A percentile compares a stretch with the other conserved stretches of the same genome.
These are phyloP conservation scores for Pocillopora meandrina DNA, from an alignment of 92 coral and sea anemone genomes.

Conservation along the genomic window DNA sequence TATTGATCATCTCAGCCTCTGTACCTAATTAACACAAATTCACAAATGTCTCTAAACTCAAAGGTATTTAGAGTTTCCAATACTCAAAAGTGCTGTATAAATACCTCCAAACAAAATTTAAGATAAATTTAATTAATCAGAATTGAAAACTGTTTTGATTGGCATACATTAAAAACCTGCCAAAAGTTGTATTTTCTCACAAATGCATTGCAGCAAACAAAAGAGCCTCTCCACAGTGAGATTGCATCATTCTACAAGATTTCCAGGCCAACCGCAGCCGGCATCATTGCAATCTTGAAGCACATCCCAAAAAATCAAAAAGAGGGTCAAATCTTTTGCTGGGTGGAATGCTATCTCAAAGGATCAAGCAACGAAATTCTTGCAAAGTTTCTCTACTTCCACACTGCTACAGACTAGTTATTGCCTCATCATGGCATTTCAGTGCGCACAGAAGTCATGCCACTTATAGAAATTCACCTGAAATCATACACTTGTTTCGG, in stretches of 20 bases:
- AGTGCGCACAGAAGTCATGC: conserved; percentile 39
- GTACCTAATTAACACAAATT: no score
- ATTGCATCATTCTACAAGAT: conserved; percentile 44
- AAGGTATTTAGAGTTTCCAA: no score
- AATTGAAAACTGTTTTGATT: no score
- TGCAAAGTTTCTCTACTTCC: conserved; percentile 54
- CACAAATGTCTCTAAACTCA: no score
- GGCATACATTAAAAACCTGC: no score
- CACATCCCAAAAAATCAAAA: conserved; percentile 39
- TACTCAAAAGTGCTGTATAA: no score
- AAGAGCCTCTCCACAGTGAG: no score
- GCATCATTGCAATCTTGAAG: conserved; percentile 29
- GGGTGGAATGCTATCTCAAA: conserved; percentile 65
- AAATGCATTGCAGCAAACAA: no score
- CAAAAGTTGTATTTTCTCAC: no score
- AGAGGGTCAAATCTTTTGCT: conserved; percentile 50
- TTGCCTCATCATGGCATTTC: conserved; percentile 43
- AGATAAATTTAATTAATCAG: no score
- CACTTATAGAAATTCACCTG: conserved; percentile 50
- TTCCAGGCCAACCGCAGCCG: conserved; percentile 41
- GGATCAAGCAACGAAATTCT: conserved; percentile 46
- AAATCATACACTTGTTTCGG: conserved; percentile 58
- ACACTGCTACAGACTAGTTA: conserved; percentile 57
- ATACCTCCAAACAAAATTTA: no score
- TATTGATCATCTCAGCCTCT: no score